A percentile compares a stretch with the other conserved stretches of the same genome.
Evolutionary conservation across 2,113 vertebrate genomes (phyloP).

Genomic region (Hippocampus abdominalis): DNA sequence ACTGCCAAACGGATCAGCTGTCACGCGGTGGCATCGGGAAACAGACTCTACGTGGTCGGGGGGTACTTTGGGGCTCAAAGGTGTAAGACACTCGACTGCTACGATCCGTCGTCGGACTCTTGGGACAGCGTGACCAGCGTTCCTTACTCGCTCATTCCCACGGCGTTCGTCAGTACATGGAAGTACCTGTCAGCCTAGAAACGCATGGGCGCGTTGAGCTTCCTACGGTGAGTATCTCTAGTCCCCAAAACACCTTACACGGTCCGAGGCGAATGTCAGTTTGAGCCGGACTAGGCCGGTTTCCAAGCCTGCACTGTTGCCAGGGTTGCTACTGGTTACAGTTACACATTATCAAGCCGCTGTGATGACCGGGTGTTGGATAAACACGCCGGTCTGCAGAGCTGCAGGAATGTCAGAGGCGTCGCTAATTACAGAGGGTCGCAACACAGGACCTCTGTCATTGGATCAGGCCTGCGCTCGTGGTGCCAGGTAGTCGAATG

Average conservation of each 20-base stretch:
- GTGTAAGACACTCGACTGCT: slow-evolving; percentile 82
- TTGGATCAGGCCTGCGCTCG: slow-evolving; percentile 27
- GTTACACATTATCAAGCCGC: slow-evolving; percentile 60
- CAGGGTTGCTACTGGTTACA: slow-evolving; percentile 59
- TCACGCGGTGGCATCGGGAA: slow-evolving; percentile 79
- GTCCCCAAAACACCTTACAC: background rate
- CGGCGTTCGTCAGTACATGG: slow-evolving; percentile 84
- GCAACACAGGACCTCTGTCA: slow-evolving; percentile 35
- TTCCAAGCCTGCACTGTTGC: slow-evolving; percentile 47
- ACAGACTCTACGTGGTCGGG: slow-evolving; percentile 80
- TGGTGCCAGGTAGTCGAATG: slow-evolving; percentile 11
- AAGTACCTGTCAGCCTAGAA: slow-evolving; percentile 79
- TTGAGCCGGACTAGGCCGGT: slow-evolving; percentile 26
- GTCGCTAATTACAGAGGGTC: slow-evolving; percentile 64
- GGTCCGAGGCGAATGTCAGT: slow-evolving; percentile 20
- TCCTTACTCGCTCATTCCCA: slow-evolving; percentile 82
- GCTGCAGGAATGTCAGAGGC: slow-evolving; percentile 62
- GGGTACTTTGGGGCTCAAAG: slow-evolving; percentile 81
- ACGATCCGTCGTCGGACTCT: slow-evolving; percentile 79
- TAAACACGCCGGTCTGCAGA: slow-evolving; percentile 60
- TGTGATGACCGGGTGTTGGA: slow-evolving; percentile 59
- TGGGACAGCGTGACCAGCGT: slow-evolving; percentile 83
- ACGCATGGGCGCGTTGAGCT: background rate
- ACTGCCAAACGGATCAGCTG: slow-evolving; percentile 80
- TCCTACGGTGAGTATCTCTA: slow-evolving; percentile 60